Conservation (phyloP, 2,888 invertebrate species). For the Clistopyga incitator region DNA sequence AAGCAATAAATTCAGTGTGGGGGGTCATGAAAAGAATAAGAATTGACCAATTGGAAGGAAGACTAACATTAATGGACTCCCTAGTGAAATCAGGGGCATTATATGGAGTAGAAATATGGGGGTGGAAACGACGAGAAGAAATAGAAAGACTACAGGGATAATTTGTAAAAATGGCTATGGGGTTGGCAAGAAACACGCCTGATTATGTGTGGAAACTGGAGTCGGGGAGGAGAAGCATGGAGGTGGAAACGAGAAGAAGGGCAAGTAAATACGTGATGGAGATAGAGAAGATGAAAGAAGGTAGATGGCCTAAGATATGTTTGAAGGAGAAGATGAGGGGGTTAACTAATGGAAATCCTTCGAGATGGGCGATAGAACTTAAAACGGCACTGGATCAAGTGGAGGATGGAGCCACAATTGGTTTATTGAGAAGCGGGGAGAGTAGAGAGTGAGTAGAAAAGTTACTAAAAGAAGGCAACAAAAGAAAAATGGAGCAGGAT, state of each 20-base stretch:
- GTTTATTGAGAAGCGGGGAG: background rate
- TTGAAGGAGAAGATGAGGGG: background rate
- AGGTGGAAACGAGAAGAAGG: background rate
- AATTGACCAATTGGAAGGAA: background rate
- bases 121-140: background rate
- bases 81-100: background rate
- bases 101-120: background rate
- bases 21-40: background rate
- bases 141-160: background rate
- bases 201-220: too few relatives aligned
- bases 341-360: background rate
- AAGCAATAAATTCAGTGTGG: background rate
- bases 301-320: background rate
- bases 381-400: background rate
- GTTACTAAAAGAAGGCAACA: background rate
- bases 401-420: background rate
- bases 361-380: background rate
- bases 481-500: constrained; percentile 25
- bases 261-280: background rate
- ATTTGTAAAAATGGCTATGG: too few relatives aligned
- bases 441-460: background rate
- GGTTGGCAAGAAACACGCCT: too few relatives aligned
- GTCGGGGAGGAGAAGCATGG: too few relatives aligned
- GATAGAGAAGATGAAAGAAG: background rate
- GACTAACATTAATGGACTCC: background rate